Percentiles rank a stretch among this genome's conserved stretches.
Conservation (phyloP, 1,140 invertebrate species). For the Drosophila elegans region DNA sequence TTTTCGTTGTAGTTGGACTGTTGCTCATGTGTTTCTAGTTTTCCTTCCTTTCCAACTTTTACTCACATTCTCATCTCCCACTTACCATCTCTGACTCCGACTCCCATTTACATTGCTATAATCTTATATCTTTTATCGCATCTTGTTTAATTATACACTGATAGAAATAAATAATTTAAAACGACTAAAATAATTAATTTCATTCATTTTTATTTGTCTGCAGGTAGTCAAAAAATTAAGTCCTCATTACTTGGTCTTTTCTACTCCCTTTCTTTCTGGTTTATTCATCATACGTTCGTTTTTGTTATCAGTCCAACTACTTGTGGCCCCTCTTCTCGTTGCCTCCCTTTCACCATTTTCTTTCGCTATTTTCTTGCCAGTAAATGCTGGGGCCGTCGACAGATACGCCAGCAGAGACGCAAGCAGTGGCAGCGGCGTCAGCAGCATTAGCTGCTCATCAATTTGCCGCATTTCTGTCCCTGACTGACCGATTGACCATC, state of each 20-base stretch:
- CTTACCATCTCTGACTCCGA: constrained; percentile 11
- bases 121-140: constrained; percentile 30
- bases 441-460: constrained; percentile 45
- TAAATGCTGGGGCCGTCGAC: constrained; percentile 21
- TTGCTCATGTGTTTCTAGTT: constrained; percentile 50
- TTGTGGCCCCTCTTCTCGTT: constrained; percentile 14
- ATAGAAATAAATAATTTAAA: neutral
- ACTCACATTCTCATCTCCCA: constrained; percentile 16
- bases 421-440: constrained; percentile 2
- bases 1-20: constrained; percentile 42
- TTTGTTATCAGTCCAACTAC: constrained; percentile 64
- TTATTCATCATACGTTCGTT: constrained; percentile 45
- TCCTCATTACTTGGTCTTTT: constrained; percentile 54
- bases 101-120: constrained; percentile 28
- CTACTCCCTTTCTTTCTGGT: constrained; percentile 25
- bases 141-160: constrained; percentile 25
- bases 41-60: constrained; percentile 29
- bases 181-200: constrained; percentile 19
- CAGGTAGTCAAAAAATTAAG: constrained; percentile 68
- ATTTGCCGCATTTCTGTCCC: constrained; percentile 43
- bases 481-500: constrained; percentile 16
- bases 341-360: constrained; percentile 1
- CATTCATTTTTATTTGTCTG: constrained; percentile 46
- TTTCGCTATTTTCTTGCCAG: neutral
- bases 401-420: constrained; percentile 18